Evolutionary conservation across 2,888 invertebrate species (phyloP), one percentile per base, ranked within the genome.

Genomic region (Lasioglossum calceatum): DNA sequence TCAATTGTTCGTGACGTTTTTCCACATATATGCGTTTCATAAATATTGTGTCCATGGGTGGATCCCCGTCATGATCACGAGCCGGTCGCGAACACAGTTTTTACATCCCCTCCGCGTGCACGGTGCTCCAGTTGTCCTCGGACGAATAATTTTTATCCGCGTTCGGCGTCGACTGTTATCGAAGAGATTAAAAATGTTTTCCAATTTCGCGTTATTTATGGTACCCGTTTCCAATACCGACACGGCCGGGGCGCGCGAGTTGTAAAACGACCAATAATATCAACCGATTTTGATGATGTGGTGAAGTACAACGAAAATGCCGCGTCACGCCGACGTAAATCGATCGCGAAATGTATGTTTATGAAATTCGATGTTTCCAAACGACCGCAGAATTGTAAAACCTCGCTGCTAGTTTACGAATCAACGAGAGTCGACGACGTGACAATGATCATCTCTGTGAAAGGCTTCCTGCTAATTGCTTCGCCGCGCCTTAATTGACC

Each of bases 1-100:
- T n/a, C 74, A 70, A 27, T 71, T 54, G 61, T 71, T 61, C n/a
- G 70, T 82, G 75, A 81, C 67, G 70, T 71, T 83, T 82, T 82
- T 76, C 7, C 23, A 42, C 42, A 10, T 42, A 23, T 32, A 8
- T 4, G 39, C 58, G 47, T 71, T 79, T 42, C 50, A 54, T 79
- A 79, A 76, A 82, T 71, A 81, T 75, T 61, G 12, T 44, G 64
- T n/a, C 44, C 44, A n/a, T 10, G n/a, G 12, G 36, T 73, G 42
- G 14, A 1, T 14, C 5, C 32, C 14, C 73, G 61, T 16, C 23
- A 32, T 19, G 39, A n/a, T 47, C 23, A 16, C 42, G 32, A 61
- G 19, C 36, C 44, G 50, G 12, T 27, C 76, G 36, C 42, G 27
- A 47, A 32, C 47, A 32, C 32, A 42, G 23, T 73, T 73, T 73